Evolutionary conservation across 2,888 invertebrate species (phyloP).

Genomic region (Melanophora roralis): DNA sequence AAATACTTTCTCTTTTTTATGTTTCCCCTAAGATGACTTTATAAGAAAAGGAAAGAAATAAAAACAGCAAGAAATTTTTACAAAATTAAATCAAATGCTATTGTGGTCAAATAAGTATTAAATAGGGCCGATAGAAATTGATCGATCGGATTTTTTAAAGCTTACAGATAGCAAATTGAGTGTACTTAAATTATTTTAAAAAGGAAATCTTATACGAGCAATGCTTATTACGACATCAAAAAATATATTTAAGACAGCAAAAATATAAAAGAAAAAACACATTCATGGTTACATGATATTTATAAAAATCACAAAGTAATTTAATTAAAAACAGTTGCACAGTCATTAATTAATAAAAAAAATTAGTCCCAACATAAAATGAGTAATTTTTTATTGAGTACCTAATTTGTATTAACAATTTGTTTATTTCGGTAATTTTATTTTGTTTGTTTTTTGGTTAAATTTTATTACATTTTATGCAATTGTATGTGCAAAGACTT

Average conservation of each 20-base stretch:
- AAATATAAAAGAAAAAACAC: too few relatives aligned
- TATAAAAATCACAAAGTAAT: background rate
- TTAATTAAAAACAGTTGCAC: too few relatives aligned
- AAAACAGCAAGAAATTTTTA: too few relatives aligned
- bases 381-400: too few relatives aligned
- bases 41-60: too few relatives aligned
- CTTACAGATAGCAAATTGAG: slow-evolving; percentile 14
- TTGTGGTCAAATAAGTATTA: background rate
- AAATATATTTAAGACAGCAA: background rate
- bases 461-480: background rate
- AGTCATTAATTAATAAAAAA: too few relatives aligned
- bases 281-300: background rate
- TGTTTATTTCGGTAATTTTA: background rate
- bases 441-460: background rate
- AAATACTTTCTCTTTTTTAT: slow-evolving; percentile 47
- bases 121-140: slow-evolving; percentile 12
- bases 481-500: slow-evolving; percentile 17
- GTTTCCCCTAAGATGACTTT: too few relatives aligned
- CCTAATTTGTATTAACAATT: background rate
- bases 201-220: slow-evolving; percentile 1
- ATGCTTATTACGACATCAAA: slow-evolving; percentile 15
- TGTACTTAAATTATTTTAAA: slow-evolving; percentile 9
- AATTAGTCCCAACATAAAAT: background rate
- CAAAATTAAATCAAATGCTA: background rate
- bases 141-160: background rate